Evolutionary conservation across 2,113 vertebrate genomes (phyloP), one percentile per base, ranked within the genome.

Genomic region (Channa maculata): DNA sequence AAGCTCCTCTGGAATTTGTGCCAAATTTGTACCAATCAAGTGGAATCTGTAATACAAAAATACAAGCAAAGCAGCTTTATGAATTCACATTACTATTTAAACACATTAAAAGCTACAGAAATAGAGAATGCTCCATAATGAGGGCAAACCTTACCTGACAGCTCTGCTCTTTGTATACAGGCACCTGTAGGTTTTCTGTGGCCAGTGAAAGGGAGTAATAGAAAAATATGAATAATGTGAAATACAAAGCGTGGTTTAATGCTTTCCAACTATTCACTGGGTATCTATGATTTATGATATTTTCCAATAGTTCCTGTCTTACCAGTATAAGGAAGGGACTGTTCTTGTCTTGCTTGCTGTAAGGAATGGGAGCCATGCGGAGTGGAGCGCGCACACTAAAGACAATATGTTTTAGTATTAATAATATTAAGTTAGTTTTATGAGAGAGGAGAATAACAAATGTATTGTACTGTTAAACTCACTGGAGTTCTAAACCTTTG

Each of bases 1-100:
- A 99, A 73, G 95, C 64, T 80, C 98, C 97, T 54, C 95, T 91
- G 55, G 94, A 95, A 0, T 89, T 77, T 46, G 88, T 93, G 88
- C 80, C 91, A 81, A 98, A 95, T 65, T 79, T 94, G 82, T 98
- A 99, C 14, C 50, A 82, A n/a, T 96, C 93, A 50, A 92, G 69
- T 6, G 38, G 33, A 5, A 14, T 57, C 91, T 95, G 78, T 12
- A 80, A 72, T 50, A 51, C 12, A 71, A 76, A 72, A 12, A 45
- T 59, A 43, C 10, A 87, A 45, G 51, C 15, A 60, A 24, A 71
- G 2, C 11, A 33, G 12, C 51, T 54, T 64, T 0, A 69, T 9
- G 11, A 71, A 49, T 44, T 14, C 14, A 70, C 4, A 5, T 50
- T 13, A 58, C 14, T 37, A 9, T 34, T 46, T 46, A 33, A 3